Base-by-base conservation (phyloP, 2,113 vertebrate species). In the Fulica atra region DNA sequence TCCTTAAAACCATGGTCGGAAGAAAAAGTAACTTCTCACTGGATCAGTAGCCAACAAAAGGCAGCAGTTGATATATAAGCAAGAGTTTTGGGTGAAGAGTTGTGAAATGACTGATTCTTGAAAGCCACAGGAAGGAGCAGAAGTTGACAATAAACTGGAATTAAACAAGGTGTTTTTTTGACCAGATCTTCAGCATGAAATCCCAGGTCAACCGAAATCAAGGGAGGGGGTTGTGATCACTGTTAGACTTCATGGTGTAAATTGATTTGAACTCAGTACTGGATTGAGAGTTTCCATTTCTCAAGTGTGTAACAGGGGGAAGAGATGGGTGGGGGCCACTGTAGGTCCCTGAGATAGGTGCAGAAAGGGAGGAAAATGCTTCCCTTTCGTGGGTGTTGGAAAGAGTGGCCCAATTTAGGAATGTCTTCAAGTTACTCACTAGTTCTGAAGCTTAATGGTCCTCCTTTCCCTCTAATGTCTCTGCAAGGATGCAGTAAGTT, bases 341-440 rank as follows among this genome's bases (percentile, higher is more conserved):
- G 31, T 6, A 13, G 20, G 19, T 66, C 12, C 53, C n/a, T 61
- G 33, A 0, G 2, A 1, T 4, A 31, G 46, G 14, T 29, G 51
- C 1, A 5, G 50, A 44, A 61, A 65, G 33, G 54, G 7, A 64
- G 25, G 64, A 83, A 51, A 92, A 68, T 2, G 2, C 19, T 72
- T 60, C 11, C 44, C 24, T 21, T 16, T 48, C 16, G 35, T 7
- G 10, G 7, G 12, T 16, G 17, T 16, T 36, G 25, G 28, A 46
- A 86, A 71, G 51, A 16, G 7, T 33, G 33, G 6, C 16, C 33
- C 44, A 7, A 44, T 21, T 24, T 14, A 35, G 50, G 33, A 16
- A 17, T 48, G 5, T 44, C 40, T 35, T 50, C 26, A 35, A 2
- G 31, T 23, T 28, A 10, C 21, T 56, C 3, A 3, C 9, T 19